These are phyloP conservation scores for Hephaestus fuliginosus DNA, from an alignment of 2,797 vertebrate genomes.

Conservation along the genomic window DNA sequence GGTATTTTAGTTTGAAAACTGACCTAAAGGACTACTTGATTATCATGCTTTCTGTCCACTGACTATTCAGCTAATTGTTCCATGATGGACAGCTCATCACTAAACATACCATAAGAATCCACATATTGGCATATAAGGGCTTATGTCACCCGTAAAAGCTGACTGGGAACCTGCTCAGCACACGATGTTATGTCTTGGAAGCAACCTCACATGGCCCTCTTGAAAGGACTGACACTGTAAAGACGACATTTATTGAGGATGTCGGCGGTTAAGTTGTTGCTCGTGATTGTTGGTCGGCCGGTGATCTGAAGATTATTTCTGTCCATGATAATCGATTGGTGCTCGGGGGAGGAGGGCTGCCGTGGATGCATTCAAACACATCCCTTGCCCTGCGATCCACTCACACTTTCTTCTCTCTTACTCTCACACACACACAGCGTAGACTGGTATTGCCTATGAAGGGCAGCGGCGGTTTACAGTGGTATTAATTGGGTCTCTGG, in stretches of 20 bases:
- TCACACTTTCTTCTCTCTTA: conserved; percentile 23
- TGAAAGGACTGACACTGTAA: conserved; percentile 21
- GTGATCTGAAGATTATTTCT: conserved; percentile 60
- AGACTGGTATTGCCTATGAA: conserved; percentile 65
- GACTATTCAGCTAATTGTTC: neutral
- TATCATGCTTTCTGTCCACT: neutral
- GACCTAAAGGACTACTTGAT: neutral
- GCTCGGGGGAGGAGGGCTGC: conserved; percentile 40
- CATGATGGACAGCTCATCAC: neutral
- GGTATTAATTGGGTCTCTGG: conserved; percentile 84
- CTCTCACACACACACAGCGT: conserved; percentile 24
- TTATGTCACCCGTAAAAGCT: neutral
- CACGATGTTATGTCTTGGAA: neutral
- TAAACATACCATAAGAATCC: neutral
- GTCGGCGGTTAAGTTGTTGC: conserved; percentile 8
- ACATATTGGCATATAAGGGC: neutral
- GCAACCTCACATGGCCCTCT: conserved; percentile 5
- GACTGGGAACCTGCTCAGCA: neutral
- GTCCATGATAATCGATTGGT: conserved; percentile 46
- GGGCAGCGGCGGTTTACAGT: conserved; percentile 72
- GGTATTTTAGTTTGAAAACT: neutral
- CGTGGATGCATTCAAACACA: conserved; percentile 50
- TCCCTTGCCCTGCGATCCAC: conserved; percentile 36
- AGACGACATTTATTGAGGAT: conserved; percentile 9
- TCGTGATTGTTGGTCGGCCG: conserved; percentile 34